phyloP scores from a whole-genome alignment of 2,113 vertebrate species.

The Cromileptes altivelis region DNA sequence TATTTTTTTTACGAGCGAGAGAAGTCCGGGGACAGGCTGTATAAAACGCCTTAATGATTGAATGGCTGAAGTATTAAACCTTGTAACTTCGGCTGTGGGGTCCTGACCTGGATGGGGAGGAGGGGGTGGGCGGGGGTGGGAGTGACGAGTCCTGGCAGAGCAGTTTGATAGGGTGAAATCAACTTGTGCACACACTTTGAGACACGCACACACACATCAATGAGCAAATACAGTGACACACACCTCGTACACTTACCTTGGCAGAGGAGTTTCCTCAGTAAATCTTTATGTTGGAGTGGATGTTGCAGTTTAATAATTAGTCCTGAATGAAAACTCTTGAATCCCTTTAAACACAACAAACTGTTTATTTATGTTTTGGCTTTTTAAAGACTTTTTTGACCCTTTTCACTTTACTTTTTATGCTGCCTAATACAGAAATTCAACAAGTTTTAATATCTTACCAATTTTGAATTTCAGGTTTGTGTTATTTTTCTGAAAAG shows the following conservation, averaged over 20 bases:
- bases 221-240: slow-evolving; percentile 40
- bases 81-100: slow-evolving; percentile 69
- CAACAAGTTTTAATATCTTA: neutral
- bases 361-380: neutral
- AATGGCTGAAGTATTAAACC: slow-evolving; percentile 87
- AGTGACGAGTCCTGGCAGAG: slow-evolving; percentile 52
- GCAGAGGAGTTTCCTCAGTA: slow-evolving; percentile 62
- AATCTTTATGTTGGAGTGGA: slow-evolving; percentile 77
- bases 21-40: slow-evolving; percentile 75
- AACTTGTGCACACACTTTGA: slow-evolving; percentile 10
- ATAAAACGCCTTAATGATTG: slow-evolving; percentile 84
- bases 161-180: slow-evolving; percentile 53
- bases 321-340: slow-evolving; percentile 67
- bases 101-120: slow-evolving; percentile 57
- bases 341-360: slow-evolving; percentile 42
- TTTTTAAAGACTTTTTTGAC: neutral
- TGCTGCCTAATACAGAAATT: neutral
- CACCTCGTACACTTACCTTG: slow-evolving; percentile 49
- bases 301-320: slow-evolving; percentile 70
- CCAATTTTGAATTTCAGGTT: neutral
- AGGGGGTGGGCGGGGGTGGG: neutral
- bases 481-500: neutral
- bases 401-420: neutral
- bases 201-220: slow-evolving; percentile 23
- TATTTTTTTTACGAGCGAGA: slow-evolving; percentile 85